These are phyloP conservation scores for Ceratoteleas bidentatus DNA, from an alignment of 1,140 invertebrate genomes.

Conservation along the genomic window DNA sequence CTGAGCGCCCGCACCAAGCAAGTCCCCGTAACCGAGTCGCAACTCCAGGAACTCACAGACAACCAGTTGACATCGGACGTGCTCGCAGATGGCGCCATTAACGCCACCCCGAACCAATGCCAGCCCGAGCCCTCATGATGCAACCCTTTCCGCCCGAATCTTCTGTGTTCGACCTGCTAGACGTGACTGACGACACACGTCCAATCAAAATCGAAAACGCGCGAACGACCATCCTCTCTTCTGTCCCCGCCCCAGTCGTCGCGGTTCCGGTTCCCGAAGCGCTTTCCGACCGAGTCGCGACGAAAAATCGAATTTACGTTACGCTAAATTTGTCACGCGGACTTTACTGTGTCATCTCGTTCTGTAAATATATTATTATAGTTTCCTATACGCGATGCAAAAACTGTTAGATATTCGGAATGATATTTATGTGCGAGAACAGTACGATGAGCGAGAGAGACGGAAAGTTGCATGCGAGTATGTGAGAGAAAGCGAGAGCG, in stretches of 20 bases:
- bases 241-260: too few species aligned
- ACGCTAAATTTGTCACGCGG: too few species aligned
- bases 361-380: conserved; percentile 7
- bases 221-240: too few species aligned
- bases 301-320: too few species aligned
- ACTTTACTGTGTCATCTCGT: background rate
- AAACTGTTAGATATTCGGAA: conserved; percentile 26
- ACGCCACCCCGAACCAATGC: conserved; percentile 65
- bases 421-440: conserved; percentile 26
- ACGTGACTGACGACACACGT: too few species aligned
- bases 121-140: conserved; percentile 60
- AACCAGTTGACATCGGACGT: conserved; percentile 70
- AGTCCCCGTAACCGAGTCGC: conserved; percentile 86
- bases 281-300: too few species aligned
- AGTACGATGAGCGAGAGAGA: too few species aligned
- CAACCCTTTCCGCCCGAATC: conserved; percentile 35
- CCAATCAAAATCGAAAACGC: background rate
- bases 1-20: conserved; percentile 87
- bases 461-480: too few species aligned
- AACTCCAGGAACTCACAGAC: conserved; percentile 84
- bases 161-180: conserved; percentile 38
- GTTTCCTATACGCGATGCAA: conserved; percentile 1
- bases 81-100: conserved; percentile 10
- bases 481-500: too few species aligned
- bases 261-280: too few species aligned